Percentiles rank a stretch among this genome's conserved stretches.
phyloP scores from a whole-genome alignment of 2,888 invertebrate species.

The Carcina quercana region DNA sequence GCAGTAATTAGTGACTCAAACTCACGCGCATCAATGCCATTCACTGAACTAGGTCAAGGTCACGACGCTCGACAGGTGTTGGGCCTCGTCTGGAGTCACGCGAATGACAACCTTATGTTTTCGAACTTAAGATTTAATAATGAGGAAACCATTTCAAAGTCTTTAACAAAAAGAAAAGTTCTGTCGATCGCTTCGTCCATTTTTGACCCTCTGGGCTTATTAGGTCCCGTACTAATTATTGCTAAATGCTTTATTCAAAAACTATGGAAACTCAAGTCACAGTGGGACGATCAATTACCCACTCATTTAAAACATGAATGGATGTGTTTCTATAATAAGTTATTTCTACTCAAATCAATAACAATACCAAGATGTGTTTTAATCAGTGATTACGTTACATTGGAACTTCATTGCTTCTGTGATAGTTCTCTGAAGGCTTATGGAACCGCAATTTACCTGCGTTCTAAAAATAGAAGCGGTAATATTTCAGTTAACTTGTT shows the following conservation, averaged over 20 bases:
- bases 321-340: constrained; percentile 2
- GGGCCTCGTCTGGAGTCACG: constrained; percentile 8
- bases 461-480: constrained; percentile 2
- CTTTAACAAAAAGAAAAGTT: constrained; percentile 9
- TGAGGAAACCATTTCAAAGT: neutral
- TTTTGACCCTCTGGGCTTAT: constrained; percentile 10
- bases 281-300: constrained; percentile 10
- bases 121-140: neutral
- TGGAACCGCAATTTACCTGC: constrained; percentile 9
- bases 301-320: constrained; percentile 2
- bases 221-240: constrained; percentile 8
- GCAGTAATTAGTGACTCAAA: neutral
- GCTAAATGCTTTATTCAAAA: constrained; percentile 4
- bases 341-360: constrained; percentile 1
- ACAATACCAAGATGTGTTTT: constrained; percentile 4
- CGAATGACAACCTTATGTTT: constrained; percentile 3
- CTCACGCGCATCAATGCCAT: neutral
- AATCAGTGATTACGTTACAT: neutral
- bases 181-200: constrained; percentile 9
- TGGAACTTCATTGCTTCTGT: constrained; percentile 7
- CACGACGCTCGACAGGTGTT: constrained; percentile 8
- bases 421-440: constrained; percentile 7
- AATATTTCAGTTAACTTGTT: constrained; percentile 5
- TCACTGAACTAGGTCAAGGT: neutral
- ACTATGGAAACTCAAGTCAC: constrained; percentile 2